Evolutionary conservation across 2,888 invertebrate species (phyloP).

Genomic region (Dendrolimus pini): DNA sequence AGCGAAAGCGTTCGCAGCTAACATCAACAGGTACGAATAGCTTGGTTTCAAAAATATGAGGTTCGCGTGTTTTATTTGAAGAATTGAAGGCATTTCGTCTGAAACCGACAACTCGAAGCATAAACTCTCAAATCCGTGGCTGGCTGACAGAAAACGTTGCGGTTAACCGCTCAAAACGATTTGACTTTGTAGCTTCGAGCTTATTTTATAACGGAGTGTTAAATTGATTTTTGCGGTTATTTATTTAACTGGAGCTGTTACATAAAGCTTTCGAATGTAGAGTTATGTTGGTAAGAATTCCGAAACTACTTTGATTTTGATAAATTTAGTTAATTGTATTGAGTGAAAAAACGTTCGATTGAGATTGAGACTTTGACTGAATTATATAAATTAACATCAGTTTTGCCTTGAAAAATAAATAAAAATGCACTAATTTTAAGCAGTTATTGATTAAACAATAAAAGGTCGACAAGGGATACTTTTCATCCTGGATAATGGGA

Average conservation of each 20-base stretch:
- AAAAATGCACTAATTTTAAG: no score
- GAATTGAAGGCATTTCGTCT: slow-evolving; percentile 47
- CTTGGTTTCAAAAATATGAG: slow-evolving; percentile 5
- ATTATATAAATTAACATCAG: no score
- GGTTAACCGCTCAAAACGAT: slow-evolving; percentile 73
- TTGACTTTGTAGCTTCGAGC: slow-evolving; percentile 68
- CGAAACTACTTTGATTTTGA: no score
- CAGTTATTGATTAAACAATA: no score
- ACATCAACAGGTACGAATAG: not conserved
- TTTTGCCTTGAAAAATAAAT: no score
- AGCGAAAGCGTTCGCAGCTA: slow-evolving; percentile 10
- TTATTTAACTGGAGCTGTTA: slow-evolving; percentile 61
- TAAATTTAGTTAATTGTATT: no score
- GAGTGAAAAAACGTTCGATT: no score
- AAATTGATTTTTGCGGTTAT: slow-evolving; percentile 76
- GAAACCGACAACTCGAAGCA: slow-evolving; percentile 43
- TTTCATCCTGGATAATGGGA: no score
- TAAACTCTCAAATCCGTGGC: slow-evolving; percentile 66
- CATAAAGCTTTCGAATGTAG: slow-evolving; percentile 27
- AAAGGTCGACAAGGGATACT: no score
- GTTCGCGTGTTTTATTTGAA: slow-evolving; percentile 36
- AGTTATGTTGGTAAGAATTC: slow-evolving; percentile 6
- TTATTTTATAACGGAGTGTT: slow-evolving; percentile 73
- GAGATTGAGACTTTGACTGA: no score
- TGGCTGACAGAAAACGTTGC: slow-evolving; percentile 62